phyloP scores from a whole-genome alignment of 37 sponge, comb jelly and placozoan genomes.

The Mnemiopsis leidyi region DNA sequence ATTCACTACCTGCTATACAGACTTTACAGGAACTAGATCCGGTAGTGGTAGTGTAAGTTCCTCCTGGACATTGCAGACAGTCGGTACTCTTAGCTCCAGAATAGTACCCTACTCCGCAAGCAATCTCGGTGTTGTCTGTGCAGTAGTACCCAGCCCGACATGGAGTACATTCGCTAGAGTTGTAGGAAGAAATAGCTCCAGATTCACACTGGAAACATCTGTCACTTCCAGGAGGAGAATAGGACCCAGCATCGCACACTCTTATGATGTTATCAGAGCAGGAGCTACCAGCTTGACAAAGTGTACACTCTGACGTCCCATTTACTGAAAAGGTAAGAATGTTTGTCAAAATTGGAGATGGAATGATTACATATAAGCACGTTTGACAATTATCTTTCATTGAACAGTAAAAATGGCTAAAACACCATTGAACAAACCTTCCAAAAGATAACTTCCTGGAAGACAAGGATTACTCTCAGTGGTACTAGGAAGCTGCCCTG shows the following conservation, averaged over 20 bases:
- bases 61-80: slow-evolving; percentile 41
- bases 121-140: not conserved
- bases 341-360: no score
- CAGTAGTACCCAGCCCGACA: slow-evolving; percentile 30
- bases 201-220: not conserved
- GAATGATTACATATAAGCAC: no score
- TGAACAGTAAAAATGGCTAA: no score
- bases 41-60: not conserved
- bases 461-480: no score
- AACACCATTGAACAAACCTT: no score
- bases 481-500: no score
- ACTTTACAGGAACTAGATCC: not conserved
- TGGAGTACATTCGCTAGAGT: not conserved
- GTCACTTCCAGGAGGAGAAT: not conserved
- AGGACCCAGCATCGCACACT: not conserved
- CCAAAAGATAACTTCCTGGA: no score
- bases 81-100: not conserved
- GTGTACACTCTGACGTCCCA: not conserved
- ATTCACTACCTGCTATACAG: not conserved
- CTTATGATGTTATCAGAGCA: not conserved
- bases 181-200: not conserved
- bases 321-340: not conserved
- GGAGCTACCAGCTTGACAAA: not conserved
- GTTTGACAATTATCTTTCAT: no score
- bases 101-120: not conserved